Conservation (phyloP, 2,888 invertebrate species). For the Geotrupes spiniger region DNA sequence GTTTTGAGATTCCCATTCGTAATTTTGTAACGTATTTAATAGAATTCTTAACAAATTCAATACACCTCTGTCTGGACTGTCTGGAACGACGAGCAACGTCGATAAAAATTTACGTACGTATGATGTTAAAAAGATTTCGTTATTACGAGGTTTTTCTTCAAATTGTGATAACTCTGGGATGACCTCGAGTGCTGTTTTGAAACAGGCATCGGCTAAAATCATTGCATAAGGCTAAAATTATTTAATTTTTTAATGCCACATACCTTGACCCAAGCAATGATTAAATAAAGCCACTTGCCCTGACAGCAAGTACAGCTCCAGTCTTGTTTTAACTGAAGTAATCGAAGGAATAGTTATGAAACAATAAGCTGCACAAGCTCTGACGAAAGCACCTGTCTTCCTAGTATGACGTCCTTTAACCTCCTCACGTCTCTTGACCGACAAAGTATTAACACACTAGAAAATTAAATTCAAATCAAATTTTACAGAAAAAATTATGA, state of each 20-base stretch:
- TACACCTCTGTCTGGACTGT: constrained; percentile 85
- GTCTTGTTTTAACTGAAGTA: constrained; percentile 70
- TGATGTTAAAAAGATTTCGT: constrained; percentile 68
- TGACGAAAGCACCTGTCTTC: constrained; percentile 81
- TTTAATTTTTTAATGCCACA: constrained; percentile 14
- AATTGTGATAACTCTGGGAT: constrained; percentile 74
- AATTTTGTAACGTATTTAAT: constrained; percentile 75
- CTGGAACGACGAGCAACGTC: constrained; percentile 80
- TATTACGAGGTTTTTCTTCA: constrained; percentile 67
- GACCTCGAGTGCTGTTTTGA: constrained; percentile 81
- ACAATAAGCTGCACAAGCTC: constrained; percentile 93
- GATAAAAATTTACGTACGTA: constrained; percentile 78
- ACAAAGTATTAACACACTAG: constrained; percentile 78
- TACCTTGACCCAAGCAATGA: constrained; percentile 89
- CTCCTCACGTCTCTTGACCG: constrained; percentile 65
- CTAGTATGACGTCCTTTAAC: constrained; percentile 73
- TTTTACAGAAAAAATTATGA: background rate
- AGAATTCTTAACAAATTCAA: constrained; percentile 78
- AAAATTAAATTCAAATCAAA: constrained; percentile 31
- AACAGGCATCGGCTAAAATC: constrained; percentile 83
- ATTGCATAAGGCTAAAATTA: background rate
- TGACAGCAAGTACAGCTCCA: constrained; percentile 82
- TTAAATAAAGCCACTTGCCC: constrained; percentile 88
- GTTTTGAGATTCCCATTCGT: constrained; percentile 67
- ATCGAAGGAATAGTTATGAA: constrained; percentile 97